Evolutionary conservation across 2,888 invertebrate genomes (phyloP), one percentile per base, ranked within the genome.

Genomic region (Drosophila maculinotata): DNA sequence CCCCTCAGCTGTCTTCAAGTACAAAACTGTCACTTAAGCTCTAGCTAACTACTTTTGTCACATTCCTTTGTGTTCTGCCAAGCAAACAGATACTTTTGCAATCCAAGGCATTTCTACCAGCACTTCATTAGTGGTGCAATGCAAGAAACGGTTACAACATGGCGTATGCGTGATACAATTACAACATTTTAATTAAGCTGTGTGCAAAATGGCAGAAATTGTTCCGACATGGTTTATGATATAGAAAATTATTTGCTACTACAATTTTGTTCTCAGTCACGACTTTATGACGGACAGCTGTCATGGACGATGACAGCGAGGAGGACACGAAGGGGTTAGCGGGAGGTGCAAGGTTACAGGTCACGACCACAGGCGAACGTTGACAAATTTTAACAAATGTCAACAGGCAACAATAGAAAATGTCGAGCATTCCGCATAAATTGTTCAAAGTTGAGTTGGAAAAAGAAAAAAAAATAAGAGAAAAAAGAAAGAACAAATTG

Each of bases 341-440:
- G 9, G 12, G 30, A n/a, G 20, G n/a, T 15, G 15, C 47, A 31
- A 35, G 41, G 47, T 52, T 47, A 39, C 57, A 52, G 65, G 48
- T 52, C 51, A 70, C 30, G 49, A 64, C 59, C 70, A 52, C 52
- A 47, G 48, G 48, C 66, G 35, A 51, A 53, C 42, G 62, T 47
- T 76, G 68, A 58, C 59, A 72, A 83, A 69, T 73, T 69, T 69
- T 74, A 53, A 49, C 72, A 39, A 51, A 68, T 69, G 76, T 67
- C 76, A 71, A 58, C 68, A 38, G 49, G 45, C 49, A 47, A 75
- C 76, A 84, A 78, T 73, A 67, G 66, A 69, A 67, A 54, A 53
- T 53, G 69, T 45, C 56, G 33, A n/a, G 56, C 66, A 59, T 67
- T 31, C 28, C 68, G 48, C 56, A 68, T 57, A 69, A 63, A 75